These are phyloP conservation scores for Schmidtea mediterranea DNA, from an alignment of 1,140 invertebrate species.

Conservation along the genomic window DNA sequence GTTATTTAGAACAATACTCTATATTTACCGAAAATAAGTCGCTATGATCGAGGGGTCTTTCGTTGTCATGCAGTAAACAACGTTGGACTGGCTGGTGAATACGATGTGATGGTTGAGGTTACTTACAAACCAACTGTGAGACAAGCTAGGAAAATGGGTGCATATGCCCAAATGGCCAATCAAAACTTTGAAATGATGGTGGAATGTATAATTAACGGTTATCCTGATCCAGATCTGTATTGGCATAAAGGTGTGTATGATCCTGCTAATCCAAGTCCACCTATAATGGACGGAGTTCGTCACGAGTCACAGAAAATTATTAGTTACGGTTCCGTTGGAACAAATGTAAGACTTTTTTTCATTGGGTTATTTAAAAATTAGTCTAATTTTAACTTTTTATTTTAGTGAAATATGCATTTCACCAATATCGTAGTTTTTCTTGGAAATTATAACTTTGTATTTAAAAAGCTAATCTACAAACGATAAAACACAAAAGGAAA, in stretches of 20 bases:
- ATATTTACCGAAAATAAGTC: not conserved
- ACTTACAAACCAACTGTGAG: slow-evolving; percentile 2
- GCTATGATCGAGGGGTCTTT: slow-evolving; percentile 3
- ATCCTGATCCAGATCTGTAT: slow-evolving; percentile 4
- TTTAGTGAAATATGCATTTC: too few relatives aligned
- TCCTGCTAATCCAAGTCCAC: not conserved
- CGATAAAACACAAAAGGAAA: too few relatives aligned
- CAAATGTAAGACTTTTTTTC: slow-evolving; percentile 1
- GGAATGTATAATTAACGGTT: slow-evolving; percentile 2
- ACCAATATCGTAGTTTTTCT: too few relatives aligned
- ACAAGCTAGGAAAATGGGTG: not conserved
- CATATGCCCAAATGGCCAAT: not conserved
- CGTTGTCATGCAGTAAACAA: slow-evolving; percentile 5
- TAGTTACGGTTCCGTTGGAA: not conserved
- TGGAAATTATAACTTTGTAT: too few relatives aligned
- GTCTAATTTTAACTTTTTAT: too few relatives aligned
- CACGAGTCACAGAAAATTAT: not conserved
- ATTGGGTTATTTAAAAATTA: too few relatives aligned
- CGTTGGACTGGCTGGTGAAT: not conserved
- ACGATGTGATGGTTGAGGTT: slow-evolving; percentile 6
- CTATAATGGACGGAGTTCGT: not conserved
- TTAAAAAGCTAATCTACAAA: too few relatives aligned
- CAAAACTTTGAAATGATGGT: not conserved
- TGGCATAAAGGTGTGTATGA: slow-evolving; percentile 3
- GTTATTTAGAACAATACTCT: not conserved